Conservation (phyloP, 2,113 vertebrate genomes). For the Porphyrio hochstetteri region DNA sequence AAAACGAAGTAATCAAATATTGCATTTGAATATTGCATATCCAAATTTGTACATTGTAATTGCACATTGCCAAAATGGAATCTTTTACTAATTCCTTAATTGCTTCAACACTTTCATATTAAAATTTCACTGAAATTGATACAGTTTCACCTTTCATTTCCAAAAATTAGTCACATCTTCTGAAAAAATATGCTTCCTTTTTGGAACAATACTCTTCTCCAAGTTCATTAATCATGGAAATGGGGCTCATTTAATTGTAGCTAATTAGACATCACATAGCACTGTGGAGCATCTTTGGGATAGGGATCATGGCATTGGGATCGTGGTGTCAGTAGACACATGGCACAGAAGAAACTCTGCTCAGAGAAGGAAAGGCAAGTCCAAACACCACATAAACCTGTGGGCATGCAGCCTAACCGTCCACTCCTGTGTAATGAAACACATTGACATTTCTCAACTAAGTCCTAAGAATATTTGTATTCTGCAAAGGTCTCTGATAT, state of each 20-base stretch:
- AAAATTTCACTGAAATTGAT: not conserved
- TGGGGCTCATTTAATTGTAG: not conserved
- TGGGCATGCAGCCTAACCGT: not conserved
- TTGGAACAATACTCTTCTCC: not conserved
- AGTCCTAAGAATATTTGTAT: not conserved
- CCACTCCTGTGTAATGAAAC: not conserved
- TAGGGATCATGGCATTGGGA: rapidly evolving
- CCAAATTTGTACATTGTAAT: not conserved
- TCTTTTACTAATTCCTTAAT: not conserved
- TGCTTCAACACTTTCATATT: not conserved
- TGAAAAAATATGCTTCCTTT: not conserved
- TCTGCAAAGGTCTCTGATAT: not conserved
- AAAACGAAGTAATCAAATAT: not conserved
- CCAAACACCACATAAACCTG: not conserved
- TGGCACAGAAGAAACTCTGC: not conserved
- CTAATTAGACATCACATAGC: not conserved
- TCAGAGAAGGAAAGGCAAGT: not conserved
- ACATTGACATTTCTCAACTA: not conserved
- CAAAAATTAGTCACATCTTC: not conserved
- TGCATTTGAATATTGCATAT: not conserved
- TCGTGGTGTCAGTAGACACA: rapidly evolving
- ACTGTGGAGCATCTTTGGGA: not conserved
- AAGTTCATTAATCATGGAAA: not conserved
- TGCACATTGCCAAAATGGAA: not conserved
- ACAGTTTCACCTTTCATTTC: not conserved